phyloP scores from a whole-genome alignment of 1,140 invertebrate genomes.

The Diachasmimorpha longicaudata region DNA sequence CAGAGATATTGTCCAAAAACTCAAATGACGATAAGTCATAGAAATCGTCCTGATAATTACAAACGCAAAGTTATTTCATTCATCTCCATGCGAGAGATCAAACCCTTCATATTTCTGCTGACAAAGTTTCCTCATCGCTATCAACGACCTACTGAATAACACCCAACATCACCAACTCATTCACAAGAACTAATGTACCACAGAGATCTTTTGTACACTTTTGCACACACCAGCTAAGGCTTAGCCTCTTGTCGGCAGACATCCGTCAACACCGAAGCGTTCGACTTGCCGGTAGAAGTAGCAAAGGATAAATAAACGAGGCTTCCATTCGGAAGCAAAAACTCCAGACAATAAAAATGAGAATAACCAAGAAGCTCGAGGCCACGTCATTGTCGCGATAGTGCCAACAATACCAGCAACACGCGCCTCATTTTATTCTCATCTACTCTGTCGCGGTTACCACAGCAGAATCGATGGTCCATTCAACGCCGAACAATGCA shows the following conservation, averaged over 20 bases:
- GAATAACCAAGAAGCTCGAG: neutral
- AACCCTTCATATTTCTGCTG: no score
- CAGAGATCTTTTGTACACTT: neutral
- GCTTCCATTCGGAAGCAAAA: no score
- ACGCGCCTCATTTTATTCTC: neutral
- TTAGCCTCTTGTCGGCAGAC: neutral
- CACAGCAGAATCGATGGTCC: neutral
- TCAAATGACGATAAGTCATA: no score
- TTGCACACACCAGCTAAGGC: constrained; percentile 3
- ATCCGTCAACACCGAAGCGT: neutral
- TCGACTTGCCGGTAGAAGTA: no score
- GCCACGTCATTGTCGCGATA: neutral
- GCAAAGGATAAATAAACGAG: no score
- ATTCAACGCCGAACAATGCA: neutral
- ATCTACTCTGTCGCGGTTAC: neutral
- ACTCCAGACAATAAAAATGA: no score
- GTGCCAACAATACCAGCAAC: neutral
- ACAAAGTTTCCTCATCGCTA: no score
- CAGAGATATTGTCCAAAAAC: no score
- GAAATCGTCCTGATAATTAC: no score
- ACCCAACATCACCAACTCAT: neutral
- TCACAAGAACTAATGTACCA: neutral
- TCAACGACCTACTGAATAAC: no score
- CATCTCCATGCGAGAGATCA: no score
- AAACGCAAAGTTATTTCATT: no score